Conservation (phyloP, 2,888 invertebrate genomes). For the Scaptomyza tumidula region DNA sequence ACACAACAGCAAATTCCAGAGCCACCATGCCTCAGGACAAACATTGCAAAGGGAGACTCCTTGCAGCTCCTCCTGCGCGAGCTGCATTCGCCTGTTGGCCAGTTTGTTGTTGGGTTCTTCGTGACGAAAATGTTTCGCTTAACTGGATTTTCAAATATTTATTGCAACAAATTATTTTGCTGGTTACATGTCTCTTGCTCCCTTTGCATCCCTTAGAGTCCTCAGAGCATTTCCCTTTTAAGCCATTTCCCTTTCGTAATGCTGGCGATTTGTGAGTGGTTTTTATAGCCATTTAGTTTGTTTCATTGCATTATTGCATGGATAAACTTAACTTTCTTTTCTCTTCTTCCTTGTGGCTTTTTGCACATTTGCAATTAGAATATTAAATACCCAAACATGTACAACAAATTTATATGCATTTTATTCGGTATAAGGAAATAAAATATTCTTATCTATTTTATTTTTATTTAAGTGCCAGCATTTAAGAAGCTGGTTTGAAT, state of each 20-base stretch:
- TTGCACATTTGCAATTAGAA: slow-evolving; percentile 54
- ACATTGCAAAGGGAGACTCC: slow-evolving; percentile 3
- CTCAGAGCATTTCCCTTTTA: neutral
- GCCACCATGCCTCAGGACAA: slow-evolving; percentile 23
- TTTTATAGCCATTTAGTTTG: slow-evolving; percentile 74
- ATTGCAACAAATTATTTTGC: slow-evolving; percentile 79
- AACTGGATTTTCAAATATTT: slow-evolving; percentile 82
- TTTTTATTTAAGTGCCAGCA: too few species aligned
- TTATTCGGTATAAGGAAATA: neutral
- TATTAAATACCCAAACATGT: too few species aligned
- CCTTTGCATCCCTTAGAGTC: neutral
- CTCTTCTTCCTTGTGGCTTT: slow-evolving; percentile 20
- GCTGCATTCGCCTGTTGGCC: slow-evolving; percentile 26
- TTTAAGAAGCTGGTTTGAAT: too few species aligned
- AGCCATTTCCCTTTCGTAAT: neutral
- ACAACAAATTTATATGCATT: slow-evolving; percentile 7
- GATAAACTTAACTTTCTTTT: slow-evolving; percentile 39
- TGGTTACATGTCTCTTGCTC: slow-evolving; percentile 53
- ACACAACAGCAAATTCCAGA: slow-evolving; percentile 2
- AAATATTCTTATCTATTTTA: too few species aligned
- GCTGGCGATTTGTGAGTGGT: slow-evolving; percentile 27
- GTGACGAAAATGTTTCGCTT: slow-evolving; percentile 80
- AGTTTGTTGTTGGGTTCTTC: slow-evolving; percentile 49
- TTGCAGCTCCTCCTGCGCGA: slow-evolving; percentile 14
- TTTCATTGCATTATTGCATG: slow-evolving; percentile 46